Percentiles rank a stretch among this genome's conserved stretches.
Conservation (phyloP, 2,888 invertebrate species). For the Andrena minutula region DNA sequence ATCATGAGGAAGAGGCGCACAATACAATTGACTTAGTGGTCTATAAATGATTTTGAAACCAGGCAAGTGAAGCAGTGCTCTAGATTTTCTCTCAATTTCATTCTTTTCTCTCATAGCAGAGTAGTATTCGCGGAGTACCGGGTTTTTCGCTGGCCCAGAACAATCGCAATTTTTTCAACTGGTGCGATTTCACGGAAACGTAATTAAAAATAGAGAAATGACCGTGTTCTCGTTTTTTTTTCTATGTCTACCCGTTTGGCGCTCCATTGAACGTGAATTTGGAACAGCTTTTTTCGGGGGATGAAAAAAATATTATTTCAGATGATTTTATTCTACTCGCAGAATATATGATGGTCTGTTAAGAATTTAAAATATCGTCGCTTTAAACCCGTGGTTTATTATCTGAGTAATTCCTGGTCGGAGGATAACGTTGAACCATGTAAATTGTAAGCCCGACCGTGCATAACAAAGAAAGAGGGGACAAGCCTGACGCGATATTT, state of each 20-base stretch:
- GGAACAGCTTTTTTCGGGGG: neutral
- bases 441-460: no score
- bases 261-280: neutral
- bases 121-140: neutral
- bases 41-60: no score
- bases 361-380: no score
- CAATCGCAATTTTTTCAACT: neutral
- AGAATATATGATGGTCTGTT: neutral
- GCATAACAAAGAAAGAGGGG: no score
- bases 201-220: neutral
- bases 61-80: neutral
- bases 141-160: neutral
- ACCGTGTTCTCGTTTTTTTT: neutral
- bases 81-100: neutral
- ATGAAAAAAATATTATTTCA: conserved; percentile 14
- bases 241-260: neutral
- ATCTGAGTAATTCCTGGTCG: no score
- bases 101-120: neutral
- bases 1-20: no score
- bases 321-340: neutral
- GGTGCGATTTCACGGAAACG: neutral
- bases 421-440: no score
- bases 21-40: no score
- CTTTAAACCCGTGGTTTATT: no score
- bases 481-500: no score